Percentiles rank a stretch among this genome's conserved stretches.
Evolutionary conservation across 2,888 invertebrate genomes (phyloP).

Genomic region (Ochropleura plecta): DNA sequence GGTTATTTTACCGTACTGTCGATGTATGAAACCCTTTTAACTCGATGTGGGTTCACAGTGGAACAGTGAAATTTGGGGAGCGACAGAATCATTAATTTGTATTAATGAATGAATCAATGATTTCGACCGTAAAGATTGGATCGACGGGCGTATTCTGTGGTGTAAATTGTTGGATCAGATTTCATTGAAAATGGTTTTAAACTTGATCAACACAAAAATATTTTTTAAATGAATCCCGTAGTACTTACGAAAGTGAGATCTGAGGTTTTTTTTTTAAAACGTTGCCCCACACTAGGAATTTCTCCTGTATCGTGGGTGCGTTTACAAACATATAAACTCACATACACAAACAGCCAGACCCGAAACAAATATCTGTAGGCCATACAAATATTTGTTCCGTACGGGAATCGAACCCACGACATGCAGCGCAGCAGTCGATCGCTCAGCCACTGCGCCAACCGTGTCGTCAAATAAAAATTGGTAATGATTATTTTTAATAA

Average conservation of each 20-base stretch:
- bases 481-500: neutral
- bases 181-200: neutral
- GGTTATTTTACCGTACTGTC: neutral
- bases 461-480: neutral
- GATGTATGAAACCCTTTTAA: conserved; percentile 15
- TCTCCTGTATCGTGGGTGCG: too few relatives aligned
- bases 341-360: too few relatives aligned
- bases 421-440: too few relatives aligned
- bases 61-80: conserved; percentile 44
- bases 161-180: neutral
- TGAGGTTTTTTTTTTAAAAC: too few relatives aligned
- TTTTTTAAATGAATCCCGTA: neutral
- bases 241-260: neutral
- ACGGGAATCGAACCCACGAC: too few relatives aligned
- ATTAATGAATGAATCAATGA: conserved; percentile 67
- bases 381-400: too few relatives aligned
- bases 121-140: conserved; percentile 38
- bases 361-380: too few relatives aligned
- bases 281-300: too few relatives aligned
- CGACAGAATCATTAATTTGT: conserved; percentile 56
- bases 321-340: too few relatives aligned
- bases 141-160: conserved; percentile 22
- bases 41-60: conserved; percentile 7
- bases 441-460: too few relatives aligned
- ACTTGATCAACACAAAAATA: neutral